Evolutionary conservation across 2,797 vertebrate genomes (phyloP), one percentile per base, ranked within the genome.

Genomic region (Arctocebus calabarensis): DNA sequence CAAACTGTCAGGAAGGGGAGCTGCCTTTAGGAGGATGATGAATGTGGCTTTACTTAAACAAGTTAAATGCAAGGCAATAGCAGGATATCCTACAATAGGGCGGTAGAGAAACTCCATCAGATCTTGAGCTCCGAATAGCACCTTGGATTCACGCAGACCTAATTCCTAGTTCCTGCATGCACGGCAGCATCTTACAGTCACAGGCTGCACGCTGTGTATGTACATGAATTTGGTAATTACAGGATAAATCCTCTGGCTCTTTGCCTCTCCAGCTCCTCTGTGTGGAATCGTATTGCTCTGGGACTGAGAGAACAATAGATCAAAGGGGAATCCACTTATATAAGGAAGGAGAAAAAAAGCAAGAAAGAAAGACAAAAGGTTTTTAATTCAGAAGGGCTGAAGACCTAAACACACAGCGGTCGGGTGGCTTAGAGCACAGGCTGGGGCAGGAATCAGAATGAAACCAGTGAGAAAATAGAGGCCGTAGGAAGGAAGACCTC

Each of bases 251-350:
- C 83, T 89, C 90, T 73, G 59, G 40, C 62, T 96, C 48, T 90
- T 77, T 94, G 61, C 66, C 64, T 91, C 75, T 84, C 75, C n/a
- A 19, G 71, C 19, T 82, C 57, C 25, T 96, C 87, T 83, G 81
- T 82, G 48, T 48, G 52, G 57, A 89, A 83, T 92, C 77, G 48
- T 37, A 71, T 83, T 96, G 87, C 89, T 94, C 37, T 95, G 92
- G 90, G 94, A 91, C 64, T 20, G 11, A 91, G 66, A 62, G 79
- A 91, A 94, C 75, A 94, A 87, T 70, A 90, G 79, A 92, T 96
- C 94, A 94, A 93, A 94, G 48, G 73, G 22, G 68, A 91, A 96
- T 70, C 32, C 92, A 88, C 70, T 79, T 71, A 70, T 10, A 7
- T 62, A 45, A 88, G 34, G 84, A 90, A 52, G 34, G 55, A 84